These are phyloP conservation scores for Strigops habroptila DNA, from an alignment of 2,113 vertebrate species.

Conservation along the genomic window DNA sequence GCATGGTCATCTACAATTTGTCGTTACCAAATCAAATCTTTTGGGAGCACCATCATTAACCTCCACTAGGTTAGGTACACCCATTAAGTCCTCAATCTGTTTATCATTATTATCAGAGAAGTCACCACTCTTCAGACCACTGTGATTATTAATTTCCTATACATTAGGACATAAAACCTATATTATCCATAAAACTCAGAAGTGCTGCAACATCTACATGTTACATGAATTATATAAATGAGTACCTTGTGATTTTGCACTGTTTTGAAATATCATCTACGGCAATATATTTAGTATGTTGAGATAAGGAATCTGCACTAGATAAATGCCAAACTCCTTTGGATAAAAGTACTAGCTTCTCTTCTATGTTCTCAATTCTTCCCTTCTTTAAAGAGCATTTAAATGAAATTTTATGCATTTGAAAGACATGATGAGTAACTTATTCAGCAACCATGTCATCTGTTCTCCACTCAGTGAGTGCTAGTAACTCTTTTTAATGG, in stretches of 20 bases:
- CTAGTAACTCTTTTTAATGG: neutral
- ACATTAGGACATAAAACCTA: neutral
- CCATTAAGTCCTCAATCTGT: constrained; percentile 8
- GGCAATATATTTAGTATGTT: neutral
- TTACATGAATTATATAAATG: neutral
- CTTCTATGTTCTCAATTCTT: neutral
- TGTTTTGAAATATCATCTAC: neutral
- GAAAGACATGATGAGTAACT: neutral
- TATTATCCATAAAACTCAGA: constrained; percentile 24
- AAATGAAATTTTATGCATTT: neutral
- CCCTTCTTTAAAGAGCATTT: neutral
- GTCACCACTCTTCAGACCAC: neutral
- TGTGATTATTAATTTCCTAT: constrained; percentile 8
- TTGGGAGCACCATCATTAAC: constrained; percentile 6
- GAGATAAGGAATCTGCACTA: neutral
- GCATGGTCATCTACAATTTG: constrained; percentile 40
- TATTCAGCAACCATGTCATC: neutral
- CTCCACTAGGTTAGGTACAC: neutral
- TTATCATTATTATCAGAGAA: constrained; percentile 34
- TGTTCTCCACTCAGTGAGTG: neutral
- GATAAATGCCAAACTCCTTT: neutral
- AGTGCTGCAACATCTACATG: neutral
- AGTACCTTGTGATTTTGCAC: neutral
- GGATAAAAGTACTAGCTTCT: neutral
- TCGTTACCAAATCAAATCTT: constrained; percentile 25